These are phyloP conservation scores for Oikopleura vanhoeffeni DNA, from an alignment of 23 tunicate species.

Conservation along the genomic window DNA sequence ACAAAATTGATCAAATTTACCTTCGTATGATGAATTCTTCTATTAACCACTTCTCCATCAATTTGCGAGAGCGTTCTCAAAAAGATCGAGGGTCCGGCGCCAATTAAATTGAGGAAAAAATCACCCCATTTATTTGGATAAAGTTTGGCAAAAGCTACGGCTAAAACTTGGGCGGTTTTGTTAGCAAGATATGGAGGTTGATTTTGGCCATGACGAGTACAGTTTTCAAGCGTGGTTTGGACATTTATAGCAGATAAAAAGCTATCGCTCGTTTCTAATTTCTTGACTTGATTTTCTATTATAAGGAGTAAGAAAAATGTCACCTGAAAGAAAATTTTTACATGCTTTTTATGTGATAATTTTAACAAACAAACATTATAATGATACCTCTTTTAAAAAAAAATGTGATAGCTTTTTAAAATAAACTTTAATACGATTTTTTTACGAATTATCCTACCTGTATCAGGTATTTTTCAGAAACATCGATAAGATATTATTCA, in stretches of 20 bases:
- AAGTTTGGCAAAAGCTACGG: neutral
- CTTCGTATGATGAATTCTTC: slow-evolving; percentile 35
- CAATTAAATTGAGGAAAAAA: neutral
- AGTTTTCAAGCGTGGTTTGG: neutral
- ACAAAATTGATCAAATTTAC: neutral
- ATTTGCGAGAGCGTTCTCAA: slow-evolving; percentile 43
- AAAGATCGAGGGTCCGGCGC: slow-evolving; percentile 22
- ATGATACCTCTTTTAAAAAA: too few species aligned
- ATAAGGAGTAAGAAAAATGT: neutral
- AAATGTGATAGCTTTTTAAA: too few species aligned
- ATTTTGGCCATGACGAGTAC: neutral
- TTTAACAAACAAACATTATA: too few species aligned
- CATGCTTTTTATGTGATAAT: too few species aligned
- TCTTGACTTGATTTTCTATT: neutral
- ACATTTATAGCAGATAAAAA: neutral
- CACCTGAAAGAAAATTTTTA: neutral
- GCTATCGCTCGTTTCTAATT: neutral
- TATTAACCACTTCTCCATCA: slow-evolving; percentile 66
- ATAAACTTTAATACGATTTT: too few species aligned
- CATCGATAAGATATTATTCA: too few species aligned
- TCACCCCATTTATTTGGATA: neutral
- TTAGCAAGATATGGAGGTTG: neutral
- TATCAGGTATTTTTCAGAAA: too few species aligned
- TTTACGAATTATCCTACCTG: too few species aligned
- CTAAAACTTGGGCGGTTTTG: neutral